These are phyloP conservation scores for Alligator sinensis DNA, from an alignment of 2,113 vertebrate genomes.

Conservation along the genomic window DNA sequence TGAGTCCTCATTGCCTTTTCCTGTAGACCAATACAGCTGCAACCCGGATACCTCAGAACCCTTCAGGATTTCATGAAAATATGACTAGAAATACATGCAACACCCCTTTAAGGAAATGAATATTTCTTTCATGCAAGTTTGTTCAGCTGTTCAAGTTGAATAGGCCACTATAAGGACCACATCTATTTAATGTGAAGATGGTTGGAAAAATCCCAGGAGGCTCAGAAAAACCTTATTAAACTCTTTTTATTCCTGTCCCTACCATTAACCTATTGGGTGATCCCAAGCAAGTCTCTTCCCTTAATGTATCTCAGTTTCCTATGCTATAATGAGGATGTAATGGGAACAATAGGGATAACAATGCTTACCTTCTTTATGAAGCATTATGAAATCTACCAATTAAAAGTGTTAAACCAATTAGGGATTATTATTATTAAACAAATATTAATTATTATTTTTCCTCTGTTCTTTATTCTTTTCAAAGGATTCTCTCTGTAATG, in stretches of 20 bases:
- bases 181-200: neutral
- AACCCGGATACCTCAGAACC: neutral
- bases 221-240: constrained; percentile 8
- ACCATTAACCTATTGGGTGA: neutral
- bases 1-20: no score
- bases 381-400: neutral
- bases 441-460: neutral
- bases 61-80: neutral
- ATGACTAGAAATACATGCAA: neutral
- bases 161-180: neutral
- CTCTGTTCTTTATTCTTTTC: neutral
- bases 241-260: neutral
- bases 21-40: no score
- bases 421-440: neutral
- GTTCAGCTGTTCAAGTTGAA: constrained; percentile 18
- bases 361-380: neutral
- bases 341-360: rapidly evolving
- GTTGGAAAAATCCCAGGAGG: neutral
- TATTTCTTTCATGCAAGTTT: neutral
- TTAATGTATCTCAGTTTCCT: neutral
- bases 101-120: neutral
- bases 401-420: neutral
- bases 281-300: neutral
- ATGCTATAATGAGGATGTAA: neutral
- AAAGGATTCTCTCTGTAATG: neutral